phyloP scores from a whole-genome alignment of 2,888 invertebrate genomes.

The Amiota communis region DNA sequence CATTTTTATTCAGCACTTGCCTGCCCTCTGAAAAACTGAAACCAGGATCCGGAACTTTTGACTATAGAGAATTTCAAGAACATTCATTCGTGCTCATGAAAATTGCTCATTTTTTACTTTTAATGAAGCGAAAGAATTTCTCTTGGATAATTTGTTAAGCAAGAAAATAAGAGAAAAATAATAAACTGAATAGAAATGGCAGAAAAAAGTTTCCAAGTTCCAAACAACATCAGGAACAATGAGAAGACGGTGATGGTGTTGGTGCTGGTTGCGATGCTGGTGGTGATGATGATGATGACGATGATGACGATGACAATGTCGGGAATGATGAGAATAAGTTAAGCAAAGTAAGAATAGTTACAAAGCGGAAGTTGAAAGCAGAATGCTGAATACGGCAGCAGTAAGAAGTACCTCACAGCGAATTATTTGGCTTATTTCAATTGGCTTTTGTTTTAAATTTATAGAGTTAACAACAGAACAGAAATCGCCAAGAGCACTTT shows the following conservation, averaged over 20 bases:
- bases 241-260: background rate
- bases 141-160: constrained; percentile 69
- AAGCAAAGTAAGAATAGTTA: constrained; percentile 23
- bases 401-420: too few species aligned
- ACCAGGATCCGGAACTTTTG: constrained; percentile 38
- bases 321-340: background rate
- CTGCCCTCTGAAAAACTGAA: background rate
- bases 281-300: background rate
- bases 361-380: constrained; percentile 32
- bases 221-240: constrained; percentile 11
- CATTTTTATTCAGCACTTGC: constrained; percentile 56
- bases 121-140: constrained; percentile 70
- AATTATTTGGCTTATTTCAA: constrained; percentile 58
- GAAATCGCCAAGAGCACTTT: constrained; percentile 18
- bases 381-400: constrained; percentile 49
- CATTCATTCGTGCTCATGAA: constrained; percentile 42
- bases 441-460: constrained; percentile 47
- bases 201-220: constrained; percentile 19
- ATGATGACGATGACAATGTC: background rate
- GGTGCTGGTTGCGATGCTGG: too few species aligned
- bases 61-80: constrained; percentile 48
- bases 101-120: constrained; percentile 63
- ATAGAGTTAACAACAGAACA: constrained; percentile 48
- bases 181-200: background rate
- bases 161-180: constrained; percentile 30